A percentile compares a stretch with the other conserved stretches of the same genome.
Evolutionary conservation across 2,888 invertebrate genomes (phyloP).

Genomic region (Diaprepes abbreviatus): DNA sequence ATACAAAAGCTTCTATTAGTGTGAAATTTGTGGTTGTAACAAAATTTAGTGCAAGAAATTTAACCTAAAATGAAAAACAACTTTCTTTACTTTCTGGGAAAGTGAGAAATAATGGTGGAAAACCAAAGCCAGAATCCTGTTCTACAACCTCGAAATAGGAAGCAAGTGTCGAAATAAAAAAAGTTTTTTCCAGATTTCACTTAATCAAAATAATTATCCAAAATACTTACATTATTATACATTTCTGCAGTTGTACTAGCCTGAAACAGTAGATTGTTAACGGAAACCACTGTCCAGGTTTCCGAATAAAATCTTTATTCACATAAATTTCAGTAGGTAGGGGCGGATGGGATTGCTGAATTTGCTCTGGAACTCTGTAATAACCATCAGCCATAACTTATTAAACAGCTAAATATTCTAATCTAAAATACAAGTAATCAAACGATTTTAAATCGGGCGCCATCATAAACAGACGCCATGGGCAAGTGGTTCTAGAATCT

Average conservation of each 20-base stretch:
- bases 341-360: not conserved
- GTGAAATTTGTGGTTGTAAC: too few species aligned
- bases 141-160: too few species aligned
- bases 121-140: too few species aligned
- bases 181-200: too few species aligned
- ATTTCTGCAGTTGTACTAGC: slow-evolving; percentile 34
- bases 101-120: too few species aligned
- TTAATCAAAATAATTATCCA: too few species aligned
- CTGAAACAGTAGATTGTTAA: not conserved
- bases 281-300: slow-evolving; percentile 21
- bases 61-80: too few species aligned
- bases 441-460: not conserved
- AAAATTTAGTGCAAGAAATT: too few species aligned
- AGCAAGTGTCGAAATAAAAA: too few species aligned
- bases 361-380: slow-evolving; percentile 29
- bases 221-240: slow-evolving; percentile 56
- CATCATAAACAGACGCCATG: slow-evolving; percentile 12
- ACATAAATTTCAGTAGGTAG: slow-evolving; percentile 20
- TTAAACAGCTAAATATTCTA: slow-evolving; percentile 5
- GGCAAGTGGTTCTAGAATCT: not conserved
- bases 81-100: too few species aligned
- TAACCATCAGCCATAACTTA: slow-evolving; percentile 31
- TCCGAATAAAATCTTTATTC: slow-evolving; percentile 29
- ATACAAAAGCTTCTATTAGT: too few species aligned
- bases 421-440: slow-evolving; percentile 14